Evolutionary conservation across 2,797 vertebrate species (phyloP).

Genomic region (Pseudochirops cupreus): DNA sequence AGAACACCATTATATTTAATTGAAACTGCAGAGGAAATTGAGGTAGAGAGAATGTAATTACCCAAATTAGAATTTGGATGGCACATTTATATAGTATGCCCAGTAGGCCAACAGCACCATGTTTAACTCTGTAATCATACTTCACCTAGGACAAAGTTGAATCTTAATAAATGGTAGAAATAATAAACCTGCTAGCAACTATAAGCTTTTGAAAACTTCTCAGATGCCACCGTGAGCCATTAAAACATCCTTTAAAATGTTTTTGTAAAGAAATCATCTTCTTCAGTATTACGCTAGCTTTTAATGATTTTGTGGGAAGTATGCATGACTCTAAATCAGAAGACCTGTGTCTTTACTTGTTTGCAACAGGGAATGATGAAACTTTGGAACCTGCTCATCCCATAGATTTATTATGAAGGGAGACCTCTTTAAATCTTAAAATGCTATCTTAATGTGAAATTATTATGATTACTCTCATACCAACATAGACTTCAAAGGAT

Average conservation of each 20-base stretch:
- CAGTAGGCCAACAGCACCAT: slow-evolving; percentile 57
- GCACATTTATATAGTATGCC: slow-evolving; percentile 60
- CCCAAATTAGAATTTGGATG: slow-evolving; percentile 73
- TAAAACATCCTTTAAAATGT: background rate
- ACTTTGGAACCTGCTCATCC: background rate
- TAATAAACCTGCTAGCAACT: slow-evolving; percentile 50
- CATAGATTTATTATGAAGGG: background rate
- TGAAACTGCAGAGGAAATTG: slow-evolving; percentile 69
- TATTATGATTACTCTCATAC: background rate
- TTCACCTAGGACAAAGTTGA: slow-evolving; percentile 33
- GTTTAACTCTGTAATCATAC: slow-evolving; percentile 52
- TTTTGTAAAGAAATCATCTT: background rate
- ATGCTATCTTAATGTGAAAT: background rate
- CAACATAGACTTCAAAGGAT: background rate
- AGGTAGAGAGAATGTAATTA: slow-evolving; percentile 63
- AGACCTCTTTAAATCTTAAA: background rate
- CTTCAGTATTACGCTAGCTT: background rate
- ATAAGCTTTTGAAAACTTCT: slow-evolving; percentile 35
- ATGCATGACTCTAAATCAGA: background rate
- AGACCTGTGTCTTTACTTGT: background rate
- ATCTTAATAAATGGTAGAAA: slow-evolving; percentile 61
- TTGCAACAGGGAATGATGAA: background rate
- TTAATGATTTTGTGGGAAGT: background rate
- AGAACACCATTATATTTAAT: slow-evolving; percentile 50
- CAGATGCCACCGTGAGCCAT: slow-evolving; percentile 26